phyloP scores from a whole-genome alignment of 2,113 vertebrate species.

The Muntiacus reevesi region DNA sequence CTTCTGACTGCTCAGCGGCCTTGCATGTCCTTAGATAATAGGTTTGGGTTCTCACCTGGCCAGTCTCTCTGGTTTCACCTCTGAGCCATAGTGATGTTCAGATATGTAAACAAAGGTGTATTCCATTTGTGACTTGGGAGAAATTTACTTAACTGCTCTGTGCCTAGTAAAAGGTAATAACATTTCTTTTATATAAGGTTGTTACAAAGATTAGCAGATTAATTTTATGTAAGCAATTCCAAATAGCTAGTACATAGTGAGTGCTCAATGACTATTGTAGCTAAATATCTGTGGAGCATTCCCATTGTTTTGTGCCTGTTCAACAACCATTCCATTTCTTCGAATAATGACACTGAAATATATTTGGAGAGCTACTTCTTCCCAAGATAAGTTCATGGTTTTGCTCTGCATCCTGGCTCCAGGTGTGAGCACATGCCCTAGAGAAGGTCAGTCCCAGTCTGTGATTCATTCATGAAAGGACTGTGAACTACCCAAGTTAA shows the following conservation, averaged over 20 bases:
- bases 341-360: neutral
- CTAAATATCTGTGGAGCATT: neutral
- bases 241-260: neutral
- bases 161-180: neutral
- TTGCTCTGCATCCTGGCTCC: neutral
- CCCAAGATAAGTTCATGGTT: neutral
- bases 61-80: neutral
- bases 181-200: neutral
- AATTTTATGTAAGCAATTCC: neutral
- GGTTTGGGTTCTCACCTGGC: neutral
- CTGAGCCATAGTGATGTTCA: neutral
- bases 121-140: neutral
- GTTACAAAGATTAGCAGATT: neutral
- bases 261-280: neutral
- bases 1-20: neutral
- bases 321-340: neutral
- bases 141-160: neutral
- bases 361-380: neutral
- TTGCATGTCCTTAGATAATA: too few species aligned
- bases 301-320: neutral
- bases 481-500: neutral
- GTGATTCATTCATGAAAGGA: neutral
- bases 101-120: neutral
- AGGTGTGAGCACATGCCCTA: neutral
- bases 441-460: neutral